Percentiles rank a stretch among this genome's conserved stretches.
phyloP scores from a whole-genome alignment of 1,140 invertebrate species.

The Andrena cerasifolii region DNA sequence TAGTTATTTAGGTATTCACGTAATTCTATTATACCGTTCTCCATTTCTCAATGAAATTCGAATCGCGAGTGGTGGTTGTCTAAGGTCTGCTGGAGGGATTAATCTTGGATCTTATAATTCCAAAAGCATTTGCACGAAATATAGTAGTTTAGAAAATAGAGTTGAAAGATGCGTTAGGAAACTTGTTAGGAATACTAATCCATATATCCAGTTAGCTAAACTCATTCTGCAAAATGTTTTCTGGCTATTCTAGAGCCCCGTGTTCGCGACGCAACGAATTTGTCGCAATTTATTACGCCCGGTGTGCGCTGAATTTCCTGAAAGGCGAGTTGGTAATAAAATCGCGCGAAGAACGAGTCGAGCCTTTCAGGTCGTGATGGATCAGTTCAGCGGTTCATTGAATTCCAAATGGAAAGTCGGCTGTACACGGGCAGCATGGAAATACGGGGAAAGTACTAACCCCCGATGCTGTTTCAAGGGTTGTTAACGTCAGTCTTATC shows the following conservation, averaged over 20 bases:
- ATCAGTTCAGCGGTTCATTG: conserved; percentile 35
- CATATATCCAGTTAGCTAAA: no score
- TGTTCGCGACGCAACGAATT: conserved; percentile 13
- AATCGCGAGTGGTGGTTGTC: no score
- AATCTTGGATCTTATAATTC: no score
- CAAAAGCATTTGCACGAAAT: no score
- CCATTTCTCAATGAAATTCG: no score
- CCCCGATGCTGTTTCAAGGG: conserved; percentile 22
- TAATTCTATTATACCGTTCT: no score
- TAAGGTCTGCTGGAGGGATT: no score
- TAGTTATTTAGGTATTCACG: no score
- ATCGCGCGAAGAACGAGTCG: conserved; percentile 7
- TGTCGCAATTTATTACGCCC: conserved; percentile 15
- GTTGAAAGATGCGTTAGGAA: no score
- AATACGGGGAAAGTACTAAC: neutral
- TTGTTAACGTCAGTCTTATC: conserved; percentile 36
- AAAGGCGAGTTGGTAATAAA: conserved; percentile 11
- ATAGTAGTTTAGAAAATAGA: no score
- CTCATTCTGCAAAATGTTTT: neutral
- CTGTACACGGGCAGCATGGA: neutral
- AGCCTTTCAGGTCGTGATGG: neutral
- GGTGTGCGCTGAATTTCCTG: neutral
- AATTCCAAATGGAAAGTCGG: conserved; percentile 41
- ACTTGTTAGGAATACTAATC: no score
- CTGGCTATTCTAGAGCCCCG: no score